Conservation (phyloP, 2,888 invertebrate species). For the Campoplex nolae region DNA sequence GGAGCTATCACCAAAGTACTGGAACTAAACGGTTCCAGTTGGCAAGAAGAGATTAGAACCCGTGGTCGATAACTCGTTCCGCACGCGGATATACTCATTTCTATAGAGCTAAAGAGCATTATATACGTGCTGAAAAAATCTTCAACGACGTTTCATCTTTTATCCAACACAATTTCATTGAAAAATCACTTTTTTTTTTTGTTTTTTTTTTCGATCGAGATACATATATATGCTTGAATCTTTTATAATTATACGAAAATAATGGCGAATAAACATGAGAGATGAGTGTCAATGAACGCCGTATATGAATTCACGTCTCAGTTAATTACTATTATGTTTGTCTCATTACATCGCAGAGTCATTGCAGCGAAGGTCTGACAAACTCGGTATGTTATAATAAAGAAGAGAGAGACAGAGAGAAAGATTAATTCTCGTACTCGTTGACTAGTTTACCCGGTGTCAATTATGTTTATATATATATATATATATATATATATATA, state of each 20-base stretch:
- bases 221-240: background rate
- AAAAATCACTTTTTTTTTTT: background rate
- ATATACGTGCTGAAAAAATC: background rate
- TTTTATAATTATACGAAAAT: background rate
- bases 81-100: slow-evolving; percentile 4
- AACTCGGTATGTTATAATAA: background rate
- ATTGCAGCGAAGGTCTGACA: slow-evolving; percentile 37
- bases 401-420: slow-evolving; percentile 5
- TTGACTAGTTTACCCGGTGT: slow-evolving; percentile 54
- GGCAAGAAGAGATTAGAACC: slow-evolving; percentile 60
- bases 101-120: background rate
- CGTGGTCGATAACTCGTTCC: slow-evolving; percentile 50
- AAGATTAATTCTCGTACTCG: slow-evolving; percentile 54
- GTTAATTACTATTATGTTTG: slow-evolving; percentile 35
- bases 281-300: background rate
- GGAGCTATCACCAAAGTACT: slow-evolving; percentile 60
- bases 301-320: background rate
- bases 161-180: background rate
- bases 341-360: slow-evolving; percentile 29
- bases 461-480: background rate
- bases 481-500: too few relatives aligned
- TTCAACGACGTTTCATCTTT: background rate
- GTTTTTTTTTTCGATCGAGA: background rate
- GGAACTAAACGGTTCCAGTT: slow-evolving; percentile 66
- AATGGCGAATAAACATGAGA: background rate